Conservation (phyloP, 2,888 invertebrate genomes). For the Tridacna crocea region DNA sequence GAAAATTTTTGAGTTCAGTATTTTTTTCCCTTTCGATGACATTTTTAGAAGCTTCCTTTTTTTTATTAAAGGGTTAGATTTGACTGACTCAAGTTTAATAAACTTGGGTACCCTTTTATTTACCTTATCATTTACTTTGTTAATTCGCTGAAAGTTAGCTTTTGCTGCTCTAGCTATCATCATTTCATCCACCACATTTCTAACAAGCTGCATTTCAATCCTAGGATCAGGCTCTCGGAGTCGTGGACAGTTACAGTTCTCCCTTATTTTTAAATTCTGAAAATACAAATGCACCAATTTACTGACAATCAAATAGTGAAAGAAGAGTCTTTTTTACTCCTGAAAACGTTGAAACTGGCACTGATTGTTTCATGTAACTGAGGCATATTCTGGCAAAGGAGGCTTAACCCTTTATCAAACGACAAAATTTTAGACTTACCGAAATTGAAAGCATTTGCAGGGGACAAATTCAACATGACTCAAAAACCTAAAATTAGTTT, state of each 20-base stretch:
- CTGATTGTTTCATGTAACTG: not conserved
- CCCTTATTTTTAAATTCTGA: slow-evolving; percentile 73
- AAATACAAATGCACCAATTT: slow-evolving; percentile 18
- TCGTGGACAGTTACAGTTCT: slow-evolving; percentile 71
- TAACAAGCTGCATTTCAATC: slow-evolving; percentile 54
- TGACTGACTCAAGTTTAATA: not conserved
- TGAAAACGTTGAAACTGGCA: not conserved
- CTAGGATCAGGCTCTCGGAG: slow-evolving; percentile 77
- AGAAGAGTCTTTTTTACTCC: not conserved
- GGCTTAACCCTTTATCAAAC: too few species aligned
- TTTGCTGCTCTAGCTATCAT: slow-evolving; percentile 58
- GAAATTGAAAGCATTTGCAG: too few species aligned
- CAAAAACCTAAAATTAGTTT: too few species aligned
- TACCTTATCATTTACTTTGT: slow-evolving; percentile 23
- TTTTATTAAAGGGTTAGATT: not conserved
- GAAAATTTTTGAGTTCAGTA: too few species aligned
- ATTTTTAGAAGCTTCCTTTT: too few species aligned
- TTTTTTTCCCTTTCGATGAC: too few species aligned
- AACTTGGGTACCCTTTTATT: not conserved
- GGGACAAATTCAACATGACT: too few species aligned
- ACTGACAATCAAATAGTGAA: not conserved
- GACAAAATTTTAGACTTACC: too few species aligned
- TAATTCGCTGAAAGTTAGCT: slow-evolving; percentile 58
- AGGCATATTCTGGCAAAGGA: too few species aligned
- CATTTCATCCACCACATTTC: slow-evolving; percentile 54